Conservation (phyloP, 1,140 invertebrate species). For the Leptonema lineaticorne region DNA sequence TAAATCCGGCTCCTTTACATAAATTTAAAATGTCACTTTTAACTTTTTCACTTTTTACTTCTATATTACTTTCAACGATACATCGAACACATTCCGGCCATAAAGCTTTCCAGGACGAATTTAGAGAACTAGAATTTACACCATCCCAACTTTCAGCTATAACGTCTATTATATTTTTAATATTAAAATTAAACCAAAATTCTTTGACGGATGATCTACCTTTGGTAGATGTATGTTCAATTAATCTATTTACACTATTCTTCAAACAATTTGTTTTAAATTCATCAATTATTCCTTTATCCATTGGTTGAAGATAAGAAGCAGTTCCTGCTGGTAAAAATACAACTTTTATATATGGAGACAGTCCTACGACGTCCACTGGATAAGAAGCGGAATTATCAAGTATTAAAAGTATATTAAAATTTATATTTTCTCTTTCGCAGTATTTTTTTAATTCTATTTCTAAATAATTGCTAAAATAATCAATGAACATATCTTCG, state of each 20-base stretch:
- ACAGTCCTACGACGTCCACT: constrained; percentile 4
- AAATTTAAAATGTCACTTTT: constrained; percentile 2
- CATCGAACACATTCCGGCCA: not conserved
- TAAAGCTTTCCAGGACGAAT: not conserved
- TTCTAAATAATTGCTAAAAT: constrained; percentile 1
- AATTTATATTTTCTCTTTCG: not conserved
- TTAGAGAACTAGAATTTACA: not conserved
- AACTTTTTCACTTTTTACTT: no score
- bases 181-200: constrained; percentile 1
- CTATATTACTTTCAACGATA: not conserved
- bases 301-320: constrained; percentile 46
- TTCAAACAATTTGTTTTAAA: constrained; percentile 47
- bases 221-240: not conserved
- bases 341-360: constrained; percentile 38
- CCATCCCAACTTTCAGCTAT: not conserved
- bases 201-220: not conserved
- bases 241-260: not conserved
- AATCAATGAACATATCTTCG: constrained; percentile 45
- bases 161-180: not conserved
- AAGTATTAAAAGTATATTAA: not conserved
- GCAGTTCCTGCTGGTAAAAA: constrained; percentile 46
- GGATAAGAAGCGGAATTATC: not conserved
- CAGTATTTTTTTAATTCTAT: not conserved
- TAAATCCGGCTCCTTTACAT: not conserved
- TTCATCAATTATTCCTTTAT: constrained; percentile 46